Evolutionary conservation across 2,797 vertebrate species (phyloP).

Genomic region (Hippocampus kuda): DNA sequence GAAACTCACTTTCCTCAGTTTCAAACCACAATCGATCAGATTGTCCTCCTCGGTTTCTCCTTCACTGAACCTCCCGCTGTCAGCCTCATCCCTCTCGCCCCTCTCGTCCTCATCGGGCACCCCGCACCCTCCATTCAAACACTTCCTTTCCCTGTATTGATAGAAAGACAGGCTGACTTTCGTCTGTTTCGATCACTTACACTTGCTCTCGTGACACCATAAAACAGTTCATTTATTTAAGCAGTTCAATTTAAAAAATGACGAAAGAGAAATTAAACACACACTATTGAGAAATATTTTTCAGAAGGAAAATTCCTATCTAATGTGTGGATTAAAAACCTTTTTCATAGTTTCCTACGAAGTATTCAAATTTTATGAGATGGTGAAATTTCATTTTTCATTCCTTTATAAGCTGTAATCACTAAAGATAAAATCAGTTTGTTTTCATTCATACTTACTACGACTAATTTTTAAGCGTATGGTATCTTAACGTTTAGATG

Average conservation of each 20-base stretch:
- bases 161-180: neutral
- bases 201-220: neutral
- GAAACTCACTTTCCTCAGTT: constrained; percentile 92
- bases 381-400: neutral
- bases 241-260: too few relatives aligned
- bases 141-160: constrained; percentile 71
- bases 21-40: constrained; percentile 82
- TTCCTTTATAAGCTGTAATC: neutral
- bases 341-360: neutral
- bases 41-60: constrained; percentile 82
- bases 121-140: constrained; percentile 87
- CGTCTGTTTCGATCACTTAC: neutral
- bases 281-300: too few relatives aligned
- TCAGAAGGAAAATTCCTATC: too few relatives aligned
- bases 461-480: neutral
- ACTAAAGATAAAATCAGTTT: neutral
- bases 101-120: constrained; percentile 80
- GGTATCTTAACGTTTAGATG: neutral
- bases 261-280: too few relatives aligned
- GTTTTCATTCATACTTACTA: neutral
- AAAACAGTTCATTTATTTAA: neutral
- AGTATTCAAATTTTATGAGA: neutral
- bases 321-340: too few relatives aligned
- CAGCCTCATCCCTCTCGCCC: constrained; percentile 72
- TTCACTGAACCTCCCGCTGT: constrained; percentile 67